Conservation (phyloP, 2,113 vertebrate genomes). For the Ophiodon elongatus region DNA sequence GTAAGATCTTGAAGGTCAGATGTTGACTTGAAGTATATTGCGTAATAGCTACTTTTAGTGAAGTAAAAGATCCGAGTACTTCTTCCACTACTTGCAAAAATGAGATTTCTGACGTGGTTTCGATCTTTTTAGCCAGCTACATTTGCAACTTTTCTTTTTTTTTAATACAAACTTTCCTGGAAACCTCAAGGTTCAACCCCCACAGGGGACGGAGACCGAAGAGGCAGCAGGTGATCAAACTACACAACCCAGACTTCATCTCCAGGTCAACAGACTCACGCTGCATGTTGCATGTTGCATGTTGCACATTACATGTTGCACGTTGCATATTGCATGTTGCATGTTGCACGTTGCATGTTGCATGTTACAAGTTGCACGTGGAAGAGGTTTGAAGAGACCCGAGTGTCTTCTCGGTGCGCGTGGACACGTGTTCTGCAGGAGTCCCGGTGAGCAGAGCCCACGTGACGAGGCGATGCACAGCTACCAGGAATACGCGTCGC, state of each 20-base stretch:
- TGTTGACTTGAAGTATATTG: neutral
- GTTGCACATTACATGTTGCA: too few relatives aligned
- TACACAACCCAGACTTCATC: neutral
- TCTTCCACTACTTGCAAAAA: neutral
- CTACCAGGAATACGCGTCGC: conserved; percentile 41
- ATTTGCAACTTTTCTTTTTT: too few relatives aligned
- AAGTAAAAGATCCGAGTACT: too few relatives aligned
- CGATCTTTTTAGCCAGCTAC: too few relatives aligned
- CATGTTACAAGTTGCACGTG: too few relatives aligned
- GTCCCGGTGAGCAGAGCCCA: neutral
- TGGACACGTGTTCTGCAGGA: neutral
- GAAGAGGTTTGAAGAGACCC: too few relatives aligned
- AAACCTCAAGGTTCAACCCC: neutral
- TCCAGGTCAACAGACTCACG: neutral
- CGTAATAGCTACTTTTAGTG: neutral
- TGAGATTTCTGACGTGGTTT: neutral
- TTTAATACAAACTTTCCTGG: neutral
- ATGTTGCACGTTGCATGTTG: too few relatives aligned
- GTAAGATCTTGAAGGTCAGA: neutral
- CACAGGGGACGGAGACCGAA: neutral
- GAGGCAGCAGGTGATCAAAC: neutral
- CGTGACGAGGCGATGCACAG: neutral
- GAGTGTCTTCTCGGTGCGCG: neutral
- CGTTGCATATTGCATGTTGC: too few relatives aligned
- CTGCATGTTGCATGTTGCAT: too few relatives aligned